These are phyloP conservation scores for Aphelinus atriplicis DNA, from an alignment of 1,140 invertebrate genomes.

Conservation along the genomic window DNA sequence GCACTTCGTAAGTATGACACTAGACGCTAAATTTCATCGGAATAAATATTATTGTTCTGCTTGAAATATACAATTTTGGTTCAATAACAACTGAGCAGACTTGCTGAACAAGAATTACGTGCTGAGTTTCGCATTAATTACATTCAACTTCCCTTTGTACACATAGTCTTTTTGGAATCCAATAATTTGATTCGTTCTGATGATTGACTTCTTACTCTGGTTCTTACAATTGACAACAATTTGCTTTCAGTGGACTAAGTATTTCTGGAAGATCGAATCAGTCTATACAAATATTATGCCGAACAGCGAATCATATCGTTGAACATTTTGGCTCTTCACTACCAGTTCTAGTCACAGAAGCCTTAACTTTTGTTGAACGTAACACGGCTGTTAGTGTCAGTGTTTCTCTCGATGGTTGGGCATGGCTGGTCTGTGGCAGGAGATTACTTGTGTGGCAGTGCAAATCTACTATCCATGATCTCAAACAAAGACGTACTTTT, in stretches of 20 bases:
- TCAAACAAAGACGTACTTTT: slow-evolving; percentile 60
- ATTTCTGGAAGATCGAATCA: slow-evolving; percentile 72
- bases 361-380: slow-evolving; percentile 79
- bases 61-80: no score
- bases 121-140: no score
- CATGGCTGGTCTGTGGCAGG: slow-evolving; percentile 88
- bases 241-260: slow-evolving; percentile 66
- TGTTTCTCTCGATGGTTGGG: slow-evolving; percentile 76
- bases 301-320: slow-evolving; percentile 74
- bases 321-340: slow-evolving; percentile 82
- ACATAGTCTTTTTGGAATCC: no score
- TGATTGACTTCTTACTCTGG: no score
- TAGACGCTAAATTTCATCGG: no score
- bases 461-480: slow-evolving; percentile 64
- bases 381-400: slow-evolving; percentile 71
- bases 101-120: no score
- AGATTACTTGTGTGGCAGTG: slow-evolving; percentile 89
- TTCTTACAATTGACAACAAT: slow-evolving; percentile 16
- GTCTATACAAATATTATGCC: slow-evolving; percentile 76
- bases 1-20: slow-evolving; percentile 55
- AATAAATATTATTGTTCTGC: no score
- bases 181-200: no score
- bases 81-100: no score
- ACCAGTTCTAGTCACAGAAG: slow-evolving; percentile 89
- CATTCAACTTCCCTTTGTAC: no score